Evolutionary conservation across 2,888 invertebrate genomes (phyloP).

Genomic region (Mimumesa dahlbomi): DNA sequence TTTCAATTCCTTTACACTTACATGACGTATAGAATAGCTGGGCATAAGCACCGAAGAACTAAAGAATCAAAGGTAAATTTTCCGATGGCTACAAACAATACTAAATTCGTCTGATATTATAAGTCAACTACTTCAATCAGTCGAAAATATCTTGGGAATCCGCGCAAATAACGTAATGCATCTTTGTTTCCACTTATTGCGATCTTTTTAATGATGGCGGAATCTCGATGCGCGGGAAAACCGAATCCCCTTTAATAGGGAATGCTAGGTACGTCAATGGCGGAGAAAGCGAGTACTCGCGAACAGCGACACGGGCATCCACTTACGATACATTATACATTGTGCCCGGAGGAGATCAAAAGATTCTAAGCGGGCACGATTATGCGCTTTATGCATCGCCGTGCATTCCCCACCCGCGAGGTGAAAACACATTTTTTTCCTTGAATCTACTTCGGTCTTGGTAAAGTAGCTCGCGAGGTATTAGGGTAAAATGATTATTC

Average conservation of each 20-base stretch:
- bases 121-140: no score
- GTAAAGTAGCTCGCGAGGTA: slow-evolving; percentile 18
- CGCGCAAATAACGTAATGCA: no score
- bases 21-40: no score
- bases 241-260: neutral
- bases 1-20: no score
- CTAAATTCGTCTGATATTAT: no score
- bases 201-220: neutral
- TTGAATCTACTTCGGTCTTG: slow-evolving; percentile 8
- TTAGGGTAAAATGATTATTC: neutral
- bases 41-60: no score
- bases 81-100: no score
- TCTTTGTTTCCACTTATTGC: no score
- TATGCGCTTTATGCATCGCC: slow-evolving; percentile 52
- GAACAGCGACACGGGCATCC: slow-evolving; percentile 46
- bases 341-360: slow-evolving; percentile 40
- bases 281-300: slow-evolving; percentile 56
- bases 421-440: slow-evolving; percentile 47
- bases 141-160: no score
- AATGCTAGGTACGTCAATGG: slow-evolving; percentile 43
- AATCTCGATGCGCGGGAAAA: neutral
- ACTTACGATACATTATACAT: slow-evolving; percentile 49
- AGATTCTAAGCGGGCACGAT: slow-evolving; percentile 53
- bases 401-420: slow-evolving; percentile 33
- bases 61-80: no score